Evolutionary conservation across 2,797 vertebrate genomes (phyloP), one percentile per base, ranked within the genome.

Genomic region (Propithecus deckenii): DNA sequence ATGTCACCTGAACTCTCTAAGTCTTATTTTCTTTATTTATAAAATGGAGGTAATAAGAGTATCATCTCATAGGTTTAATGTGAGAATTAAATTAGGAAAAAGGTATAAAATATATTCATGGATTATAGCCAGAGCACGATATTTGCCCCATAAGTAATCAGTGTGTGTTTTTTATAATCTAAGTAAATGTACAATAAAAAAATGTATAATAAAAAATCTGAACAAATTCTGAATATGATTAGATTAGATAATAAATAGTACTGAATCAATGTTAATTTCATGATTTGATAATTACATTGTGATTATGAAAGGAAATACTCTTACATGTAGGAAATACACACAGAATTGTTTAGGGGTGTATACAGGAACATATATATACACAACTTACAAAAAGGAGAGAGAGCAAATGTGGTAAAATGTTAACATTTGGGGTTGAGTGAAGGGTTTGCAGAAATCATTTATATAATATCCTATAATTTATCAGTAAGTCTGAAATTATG

Each of bases 171-270:
- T 89, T 90, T 59, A 14, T 85, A 50, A 61, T 7, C n/a, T 48
- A 90, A 96, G 79, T 48, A 78, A 91, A 81, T 71, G 30, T 22
- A 48, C 12, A 52, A 91, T 86, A 79, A 95, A 89, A 94, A 57
- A 75, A 75, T 81, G 43, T 43, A 75, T 15, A 81, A 48, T 85
- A n/a, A 32, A 80, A 79, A 86, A 78, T 52, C 8, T 11, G 5
- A 67, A 86, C 65, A 38, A 69, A 89, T 69, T 84, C 20, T 35
- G 57, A 32, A 18, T 28, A 23, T 8, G 12, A 48, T 52, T 71
- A 81, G 59, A 35, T 67, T 59, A 67, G 67, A 69, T 35, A 69
- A 72, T 7, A 72, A 52, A 57, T 7, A 78, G 35, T 50, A 43
- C 25, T 41, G 5, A 23, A 25, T 59, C 22, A 1, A n/a, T 83